phyloP scores from a whole-genome alignment of 2,797 vertebrate genomes.

The Galagoides demidoff region DNA sequence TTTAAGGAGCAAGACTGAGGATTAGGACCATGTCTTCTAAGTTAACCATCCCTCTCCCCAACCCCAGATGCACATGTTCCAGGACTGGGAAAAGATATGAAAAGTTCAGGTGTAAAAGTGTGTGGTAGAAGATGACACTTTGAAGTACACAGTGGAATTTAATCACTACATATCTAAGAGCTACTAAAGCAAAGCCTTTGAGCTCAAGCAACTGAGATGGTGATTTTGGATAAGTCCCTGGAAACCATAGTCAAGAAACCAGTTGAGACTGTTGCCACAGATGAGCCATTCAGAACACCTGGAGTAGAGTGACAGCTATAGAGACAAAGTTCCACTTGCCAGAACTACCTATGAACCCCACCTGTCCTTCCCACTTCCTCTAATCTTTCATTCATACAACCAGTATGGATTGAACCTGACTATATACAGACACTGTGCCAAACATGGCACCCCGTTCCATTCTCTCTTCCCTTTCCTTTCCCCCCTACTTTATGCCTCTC shows the following conservation, averaged over 20 bases:
- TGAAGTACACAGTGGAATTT: neutral
- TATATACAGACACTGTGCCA: neutral
- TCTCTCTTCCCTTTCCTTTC: neutral
- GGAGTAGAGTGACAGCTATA: neutral
- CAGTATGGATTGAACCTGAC: neutral
- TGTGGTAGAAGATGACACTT: neutral
- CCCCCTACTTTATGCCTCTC: neutral
- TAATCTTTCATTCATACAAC: neutral
- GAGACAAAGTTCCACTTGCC: neutral
- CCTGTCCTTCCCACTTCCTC: neutral
- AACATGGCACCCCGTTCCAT: fast-evolving
- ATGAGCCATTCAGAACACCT: neutral
- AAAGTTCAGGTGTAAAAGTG: neutral
- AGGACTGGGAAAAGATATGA: neutral
- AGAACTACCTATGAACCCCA: neutral
- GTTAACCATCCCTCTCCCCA: neutral
- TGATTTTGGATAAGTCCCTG: neutral
- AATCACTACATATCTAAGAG: neutral
- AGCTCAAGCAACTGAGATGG: neutral
- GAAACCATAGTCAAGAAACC: neutral
- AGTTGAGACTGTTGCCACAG: neutral
- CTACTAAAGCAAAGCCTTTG: neutral
- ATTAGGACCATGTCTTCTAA: neutral
- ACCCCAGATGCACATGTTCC: fast-evolving
- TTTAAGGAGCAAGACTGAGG: neutral